Conservation (phyloP, 2,888 invertebrate species). For the Oscheius myriophilus region DNA sequence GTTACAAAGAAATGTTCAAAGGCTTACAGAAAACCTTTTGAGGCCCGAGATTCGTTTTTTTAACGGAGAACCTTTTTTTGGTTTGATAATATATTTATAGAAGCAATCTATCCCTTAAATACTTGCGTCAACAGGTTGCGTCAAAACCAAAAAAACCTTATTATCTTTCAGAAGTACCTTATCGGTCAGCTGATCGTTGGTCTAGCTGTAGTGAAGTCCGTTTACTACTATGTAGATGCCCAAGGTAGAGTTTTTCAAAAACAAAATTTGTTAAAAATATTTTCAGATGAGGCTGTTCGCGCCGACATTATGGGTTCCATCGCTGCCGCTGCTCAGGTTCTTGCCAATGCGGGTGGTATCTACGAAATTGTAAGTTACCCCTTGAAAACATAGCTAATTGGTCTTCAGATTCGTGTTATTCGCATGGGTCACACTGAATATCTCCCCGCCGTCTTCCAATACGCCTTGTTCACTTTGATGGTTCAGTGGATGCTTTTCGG, state of each 20-base stretch:
- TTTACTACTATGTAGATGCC: slow-evolving; percentile 61
- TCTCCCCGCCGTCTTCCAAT: slow-evolving; percentile 66
- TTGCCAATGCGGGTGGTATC: slow-evolving; percentile 59
- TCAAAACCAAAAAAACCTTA: no score
- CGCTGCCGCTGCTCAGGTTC: slow-evolving; percentile 66
- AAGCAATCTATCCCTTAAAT: no score
- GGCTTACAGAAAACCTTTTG: no score
- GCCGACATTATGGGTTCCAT: slow-evolving; percentile 63
- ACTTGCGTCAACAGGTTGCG: no score
- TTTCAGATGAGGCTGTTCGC: slow-evolving; percentile 15
- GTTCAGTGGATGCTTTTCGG: slow-evolving; percentile 66
- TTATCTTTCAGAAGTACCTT: slow-evolving; percentile 64
- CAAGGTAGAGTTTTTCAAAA: slow-evolving; percentile 12
- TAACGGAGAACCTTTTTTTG: no score
- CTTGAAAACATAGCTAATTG: not conserved
- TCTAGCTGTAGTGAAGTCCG: slow-evolving; percentile 38
- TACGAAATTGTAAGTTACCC: slow-evolving; percentile 58
- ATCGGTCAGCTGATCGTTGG: slow-evolving; percentile 55
- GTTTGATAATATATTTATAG: no score
- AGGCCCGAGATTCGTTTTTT: no score
- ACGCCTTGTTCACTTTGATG: slow-evolving; percentile 60
- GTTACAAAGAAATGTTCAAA: no score
- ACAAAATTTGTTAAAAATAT: not conserved
- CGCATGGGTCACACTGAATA: slow-evolving; percentile 64
- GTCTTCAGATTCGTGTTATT: slow-evolving; percentile 57